Conservation (phyloP, 2,888 invertebrate species). For the Orthonevra nobilis region DNA sequence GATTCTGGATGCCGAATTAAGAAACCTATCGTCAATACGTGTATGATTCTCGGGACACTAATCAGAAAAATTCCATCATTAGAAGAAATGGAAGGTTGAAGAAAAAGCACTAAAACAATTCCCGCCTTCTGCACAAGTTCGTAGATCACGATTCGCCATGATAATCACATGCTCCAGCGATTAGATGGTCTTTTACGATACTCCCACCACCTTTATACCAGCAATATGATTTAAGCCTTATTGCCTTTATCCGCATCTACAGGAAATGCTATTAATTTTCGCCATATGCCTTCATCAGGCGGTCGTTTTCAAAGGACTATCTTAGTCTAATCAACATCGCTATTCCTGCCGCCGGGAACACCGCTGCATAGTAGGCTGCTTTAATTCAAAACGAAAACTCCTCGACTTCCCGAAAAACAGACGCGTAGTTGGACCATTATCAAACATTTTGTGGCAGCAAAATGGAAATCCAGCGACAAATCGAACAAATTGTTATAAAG, state of each 20-base stretch:
- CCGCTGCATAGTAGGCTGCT: constrained; percentile 38
- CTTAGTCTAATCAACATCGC: constrained; percentile 39
- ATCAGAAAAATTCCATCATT: constrained; percentile 52
- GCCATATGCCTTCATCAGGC: too few relatives aligned
- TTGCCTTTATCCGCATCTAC: background rate
- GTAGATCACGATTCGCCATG: constrained; percentile 56
- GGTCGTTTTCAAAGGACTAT: too few relatives aligned
- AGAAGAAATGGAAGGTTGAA: background rate
- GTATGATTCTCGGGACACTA: constrained; percentile 42
- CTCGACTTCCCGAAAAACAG: too few relatives aligned
- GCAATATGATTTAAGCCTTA: constrained; percentile 1
- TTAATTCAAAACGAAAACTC: too few relatives aligned
- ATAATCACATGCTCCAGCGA: constrained; percentile 59
- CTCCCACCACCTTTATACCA: background rate
- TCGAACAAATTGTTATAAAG: constrained; percentile 48
- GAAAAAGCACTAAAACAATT: constrained; percentile 15
- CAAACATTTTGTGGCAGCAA: constrained; percentile 20
- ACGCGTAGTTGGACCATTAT: constrained; percentile 31
- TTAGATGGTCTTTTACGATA: constrained; percentile 18
- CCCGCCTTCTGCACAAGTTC: constrained; percentile 24
- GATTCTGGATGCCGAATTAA: constrained; percentile 30
- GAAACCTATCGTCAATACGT: constrained; percentile 38
- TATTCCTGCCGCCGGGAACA: constrained; percentile 15
- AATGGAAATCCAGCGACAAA: background rate
- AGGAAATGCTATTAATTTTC: constrained; percentile 28